These are phyloP conservation scores for Cephus rjabovi DNA, from an alignment of 2,888 invertebrate genomes.

Conservation along the genomic window DNA sequence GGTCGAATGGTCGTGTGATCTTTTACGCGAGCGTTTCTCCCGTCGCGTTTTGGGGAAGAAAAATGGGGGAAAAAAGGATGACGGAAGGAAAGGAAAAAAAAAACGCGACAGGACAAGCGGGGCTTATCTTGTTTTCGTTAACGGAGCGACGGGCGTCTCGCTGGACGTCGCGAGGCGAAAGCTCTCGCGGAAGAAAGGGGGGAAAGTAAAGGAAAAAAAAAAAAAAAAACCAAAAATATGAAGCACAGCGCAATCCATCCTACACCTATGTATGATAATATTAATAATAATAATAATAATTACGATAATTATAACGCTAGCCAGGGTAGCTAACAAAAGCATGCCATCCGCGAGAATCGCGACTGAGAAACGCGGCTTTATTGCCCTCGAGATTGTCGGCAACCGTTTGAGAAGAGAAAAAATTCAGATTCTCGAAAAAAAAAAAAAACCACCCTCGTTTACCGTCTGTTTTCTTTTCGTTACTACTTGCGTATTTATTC, in stretches of 20 bases:
- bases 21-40: neutral
- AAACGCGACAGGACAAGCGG: neutral
- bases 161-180: neutral
- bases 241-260: neutral
- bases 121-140: neutral
- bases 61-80: too few relatives aligned
- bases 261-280: neutral
- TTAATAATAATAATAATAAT: neutral
- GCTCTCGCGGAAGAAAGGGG: neutral
- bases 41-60: neutral
- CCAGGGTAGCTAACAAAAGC: neutral
- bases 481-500: neutral
- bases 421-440: neutral
- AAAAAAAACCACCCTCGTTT: neutral
- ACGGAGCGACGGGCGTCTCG: neutral
- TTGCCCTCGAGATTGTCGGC: neutral
- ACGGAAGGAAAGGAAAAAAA: neutral
- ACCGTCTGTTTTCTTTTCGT: neutral
- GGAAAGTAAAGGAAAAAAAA: too few relatives aligned
- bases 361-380: neutral
- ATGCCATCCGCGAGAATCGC: neutral
- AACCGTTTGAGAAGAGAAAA: neutral
- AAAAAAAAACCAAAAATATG: neutral
- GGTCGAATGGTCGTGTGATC: neutral
- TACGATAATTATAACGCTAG: neutral